These are phyloP conservation scores for Pseudorasbora parva DNA, from an alignment of 2,113 vertebrate genomes.

Conservation along the genomic window DNA sequence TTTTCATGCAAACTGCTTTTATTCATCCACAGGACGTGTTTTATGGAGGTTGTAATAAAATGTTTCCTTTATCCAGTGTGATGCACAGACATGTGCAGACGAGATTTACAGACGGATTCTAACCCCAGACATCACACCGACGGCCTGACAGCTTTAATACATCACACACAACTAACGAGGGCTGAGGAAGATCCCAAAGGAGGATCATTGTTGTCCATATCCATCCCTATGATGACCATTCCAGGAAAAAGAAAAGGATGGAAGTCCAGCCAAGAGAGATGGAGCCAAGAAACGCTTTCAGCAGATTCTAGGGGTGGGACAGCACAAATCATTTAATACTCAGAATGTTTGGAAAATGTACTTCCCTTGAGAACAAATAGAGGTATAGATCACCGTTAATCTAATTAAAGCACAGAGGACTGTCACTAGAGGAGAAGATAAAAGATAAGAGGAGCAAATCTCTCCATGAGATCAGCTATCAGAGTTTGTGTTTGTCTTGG, in stretches of 20 bases:
- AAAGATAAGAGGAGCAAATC: slow-evolving; percentile 4
- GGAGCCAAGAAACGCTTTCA: background rate
- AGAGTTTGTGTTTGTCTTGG: background rate
- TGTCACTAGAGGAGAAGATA: background rate
- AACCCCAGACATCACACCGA: slow-evolving; percentile 4
- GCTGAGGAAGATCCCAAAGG: background rate
- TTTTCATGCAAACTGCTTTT: background rate
- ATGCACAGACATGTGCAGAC: slow-evolving; percentile 10
- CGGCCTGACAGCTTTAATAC: slow-evolving; percentile 8
- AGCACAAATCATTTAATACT: background rate
- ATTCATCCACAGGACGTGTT: background rate
- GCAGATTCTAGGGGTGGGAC: background rate
- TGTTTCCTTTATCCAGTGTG: background rate
- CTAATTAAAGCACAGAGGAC: background rate
- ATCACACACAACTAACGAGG: slow-evolving; percentile 15
- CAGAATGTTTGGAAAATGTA: background rate
- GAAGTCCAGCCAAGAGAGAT: background rate
- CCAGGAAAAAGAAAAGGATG: slow-evolving; percentile 3
- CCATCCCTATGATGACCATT: background rate
- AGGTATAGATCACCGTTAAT: background rate
- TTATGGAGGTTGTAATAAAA: background rate
- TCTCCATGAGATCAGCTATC: background rate
- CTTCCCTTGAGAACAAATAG: background rate
- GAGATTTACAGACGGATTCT: slow-evolving; percentile 2
- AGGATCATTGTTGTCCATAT: background rate